Conservation (phyloP, 1,140 invertebrate genomes). For the Nasonia vitripennis region DNA sequence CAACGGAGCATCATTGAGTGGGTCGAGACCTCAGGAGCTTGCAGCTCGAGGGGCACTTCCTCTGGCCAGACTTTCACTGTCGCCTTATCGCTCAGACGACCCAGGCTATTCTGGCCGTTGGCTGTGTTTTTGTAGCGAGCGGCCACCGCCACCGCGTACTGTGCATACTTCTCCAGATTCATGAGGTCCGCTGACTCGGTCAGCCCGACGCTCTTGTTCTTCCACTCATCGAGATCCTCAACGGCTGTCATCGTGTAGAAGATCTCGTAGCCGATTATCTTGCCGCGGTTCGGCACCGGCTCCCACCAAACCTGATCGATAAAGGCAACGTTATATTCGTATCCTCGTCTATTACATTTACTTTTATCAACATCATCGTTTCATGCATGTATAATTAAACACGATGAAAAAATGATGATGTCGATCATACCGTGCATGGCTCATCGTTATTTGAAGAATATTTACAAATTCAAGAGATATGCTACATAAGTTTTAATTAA, state of each 20-base stretch:
- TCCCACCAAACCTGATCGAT: constrained; percentile 84
- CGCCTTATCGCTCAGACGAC: constrained; percentile 84
- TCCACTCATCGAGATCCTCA: constrained; percentile 94
- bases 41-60: constrained; percentile 91
- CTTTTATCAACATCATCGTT: neutral
- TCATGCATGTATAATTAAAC: neutral
- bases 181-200: constrained; percentile 93
- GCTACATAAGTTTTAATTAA: too few species aligned
- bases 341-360: neutral
- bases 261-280: constrained; percentile 93
- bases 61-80: constrained; percentile 93
- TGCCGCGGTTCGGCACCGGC: constrained; percentile 87
- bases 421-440: too few species aligned
- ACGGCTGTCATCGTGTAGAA: constrained; percentile 95
- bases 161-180: constrained; percentile 92
- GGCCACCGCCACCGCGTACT: constrained; percentile 95
- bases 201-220: constrained; percentile 87
- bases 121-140: constrained; percentile 81
- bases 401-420: too few species aligned
- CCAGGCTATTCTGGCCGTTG: constrained; percentile 72
- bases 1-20: constrained; percentile 94
- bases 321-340: neutral
- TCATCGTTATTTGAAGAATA: too few species aligned
- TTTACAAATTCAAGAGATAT: too few species aligned
- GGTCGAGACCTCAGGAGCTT: constrained; percentile 90